Percentiles rank a stretch among this genome's conserved stretches.
phyloP scores from a whole-genome alignment of 2,888 invertebrate genomes.

The Cheilosia urbana region DNA sequence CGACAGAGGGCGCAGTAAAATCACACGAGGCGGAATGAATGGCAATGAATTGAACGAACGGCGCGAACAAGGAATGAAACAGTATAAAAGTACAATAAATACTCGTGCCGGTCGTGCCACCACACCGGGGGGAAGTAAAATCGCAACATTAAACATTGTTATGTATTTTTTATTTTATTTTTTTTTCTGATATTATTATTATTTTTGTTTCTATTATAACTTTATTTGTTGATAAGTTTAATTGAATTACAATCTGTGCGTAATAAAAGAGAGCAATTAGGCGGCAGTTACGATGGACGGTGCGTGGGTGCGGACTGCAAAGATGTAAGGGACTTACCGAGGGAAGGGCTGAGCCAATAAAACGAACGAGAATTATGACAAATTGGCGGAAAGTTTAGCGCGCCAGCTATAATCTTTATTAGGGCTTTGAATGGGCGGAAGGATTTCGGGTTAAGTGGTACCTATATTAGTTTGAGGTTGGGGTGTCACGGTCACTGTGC shows the following conservation, averaged over 20 bases:
- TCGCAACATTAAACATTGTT: conserved; percentile 69
- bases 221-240: conserved; percentile 73
- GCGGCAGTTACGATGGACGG: conserved; percentile 33
- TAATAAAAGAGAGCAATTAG: conserved; percentile 21
- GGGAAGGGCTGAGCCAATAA: conserved; percentile 40
- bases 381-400: conserved; percentile 73
- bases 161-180: conserved; percentile 39
- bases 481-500: no score
- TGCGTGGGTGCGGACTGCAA: not conserved
- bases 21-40: conserved; percentile 71
- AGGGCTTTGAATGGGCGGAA: conserved; percentile 2
- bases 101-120: conserved; percentile 26
- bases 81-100: conserved; percentile 56
- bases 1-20: conserved; percentile 68
- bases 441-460: conserved; percentile 19
- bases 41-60: conserved; percentile 66
- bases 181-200: conserved; percentile 1
- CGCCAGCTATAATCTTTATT: conserved; percentile 48
- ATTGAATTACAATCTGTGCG: conserved; percentile 73
- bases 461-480: not conserved
- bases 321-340: not conserved
- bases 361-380: conserved; percentile 65
- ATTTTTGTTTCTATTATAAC: conserved; percentile 7
- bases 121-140: conserved; percentile 53
- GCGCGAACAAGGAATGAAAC: conserved; percentile 65